These are phyloP conservation scores for Ennomos fuscantarius DNA, from an alignment of 2,888 invertebrate genomes.

Conservation along the genomic window DNA sequence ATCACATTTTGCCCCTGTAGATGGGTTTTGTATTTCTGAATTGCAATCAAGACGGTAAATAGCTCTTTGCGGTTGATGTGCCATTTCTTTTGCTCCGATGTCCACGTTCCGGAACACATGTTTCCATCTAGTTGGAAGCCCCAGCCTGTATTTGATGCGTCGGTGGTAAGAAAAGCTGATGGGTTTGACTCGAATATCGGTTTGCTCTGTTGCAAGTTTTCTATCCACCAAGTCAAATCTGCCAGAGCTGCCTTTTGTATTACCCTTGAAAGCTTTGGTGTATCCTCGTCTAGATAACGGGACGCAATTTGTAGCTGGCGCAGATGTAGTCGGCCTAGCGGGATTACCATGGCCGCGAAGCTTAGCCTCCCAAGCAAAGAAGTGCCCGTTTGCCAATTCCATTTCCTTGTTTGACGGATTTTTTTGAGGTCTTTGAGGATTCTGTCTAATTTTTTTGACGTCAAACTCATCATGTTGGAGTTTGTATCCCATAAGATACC, in stretches of 20 bases:
- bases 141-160: too few relatives aligned
- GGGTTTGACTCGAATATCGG: too few relatives aligned
- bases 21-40: too few relatives aligned
- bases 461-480: constrained; percentile 16
- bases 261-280: not conserved
- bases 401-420: not conserved
- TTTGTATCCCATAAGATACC: constrained; percentile 38
- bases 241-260: constrained; percentile 10
- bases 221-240: constrained; percentile 33
- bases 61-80: constrained; percentile 45
- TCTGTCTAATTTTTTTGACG: constrained; percentile 21
- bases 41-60: constrained; percentile 28
- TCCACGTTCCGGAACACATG: constrained; percentile 35
- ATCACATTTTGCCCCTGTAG: too few relatives aligned
- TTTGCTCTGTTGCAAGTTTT: too few relatives aligned
- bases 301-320: constrained; percentile 29
- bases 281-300: constrained; percentile 8
- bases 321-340: constrained; percentile 26
- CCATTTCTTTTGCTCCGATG: constrained; percentile 25
- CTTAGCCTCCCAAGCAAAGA: constrained; percentile 32
- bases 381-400: constrained; percentile 29
- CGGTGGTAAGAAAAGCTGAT: too few relatives aligned
- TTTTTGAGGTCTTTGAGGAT: constrained; percentile 1
- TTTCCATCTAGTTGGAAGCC: not conserved
- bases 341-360: constrained; percentile 31